A percentile compares a stretch with the other conserved stretches of the same genome.
Evolutionary conservation across 2,113 vertebrate species (phyloP).

Genomic region (Lichenostomus cassidix): DNA sequence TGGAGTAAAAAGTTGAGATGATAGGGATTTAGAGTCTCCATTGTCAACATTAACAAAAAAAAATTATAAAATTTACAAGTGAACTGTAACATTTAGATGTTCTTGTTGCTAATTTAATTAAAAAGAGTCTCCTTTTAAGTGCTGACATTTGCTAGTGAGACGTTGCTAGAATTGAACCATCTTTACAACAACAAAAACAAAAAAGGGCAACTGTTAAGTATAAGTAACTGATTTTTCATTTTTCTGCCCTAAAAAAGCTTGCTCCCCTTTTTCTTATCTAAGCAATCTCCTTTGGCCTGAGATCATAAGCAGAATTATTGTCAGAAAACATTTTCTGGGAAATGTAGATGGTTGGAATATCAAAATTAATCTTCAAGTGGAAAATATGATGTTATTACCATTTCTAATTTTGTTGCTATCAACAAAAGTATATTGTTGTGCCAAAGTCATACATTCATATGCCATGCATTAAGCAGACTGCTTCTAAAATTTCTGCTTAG

Average conservation of each 20-base stretch:
- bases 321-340: conserved; percentile 15
- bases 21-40: not conserved
- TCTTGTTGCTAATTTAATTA: not conserved
- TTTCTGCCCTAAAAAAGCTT: not conserved
- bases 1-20: not conserved
- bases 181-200: not conserved
- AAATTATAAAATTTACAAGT: not conserved
- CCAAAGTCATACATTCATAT: not conserved
- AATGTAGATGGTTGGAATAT: conserved; percentile 3
- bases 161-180: not conserved
- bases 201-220: not conserved
- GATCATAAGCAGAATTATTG: conserved; percentile 1
- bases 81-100: not conserved
- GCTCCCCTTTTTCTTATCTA: not conserved
- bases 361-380: conserved; percentile 35
- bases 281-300: not conserved
- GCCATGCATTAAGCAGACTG: conserved; percentile 10
- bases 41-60: not conserved
- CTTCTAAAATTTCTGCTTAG: conserved; percentile 31
- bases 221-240: not conserved
- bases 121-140: not conserved
- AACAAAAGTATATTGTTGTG: conserved; percentile 17
- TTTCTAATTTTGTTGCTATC: conserved; percentile 33
- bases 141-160: not conserved
- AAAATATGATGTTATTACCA: conserved; percentile 22